These are phyloP conservation scores for Porites cylindrica DNA, from an alignment of 92 coral and sea anemone genomes.

Conservation along the genomic window DNA sequence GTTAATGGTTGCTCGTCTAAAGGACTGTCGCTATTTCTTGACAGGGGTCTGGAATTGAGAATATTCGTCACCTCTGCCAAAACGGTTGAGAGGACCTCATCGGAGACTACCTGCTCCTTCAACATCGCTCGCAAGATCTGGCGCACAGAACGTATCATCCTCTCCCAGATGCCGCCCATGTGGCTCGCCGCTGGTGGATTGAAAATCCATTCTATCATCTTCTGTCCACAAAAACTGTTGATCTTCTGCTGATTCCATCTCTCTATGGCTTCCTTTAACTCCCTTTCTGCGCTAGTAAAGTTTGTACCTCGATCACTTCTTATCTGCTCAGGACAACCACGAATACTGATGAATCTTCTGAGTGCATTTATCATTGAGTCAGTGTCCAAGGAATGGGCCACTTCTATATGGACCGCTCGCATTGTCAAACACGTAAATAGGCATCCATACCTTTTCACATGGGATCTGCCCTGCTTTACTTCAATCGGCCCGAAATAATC, in stretches of 20 bases:
- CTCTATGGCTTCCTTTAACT: slow-evolving; percentile 33
- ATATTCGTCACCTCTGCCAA: slow-evolving; percentile 1
- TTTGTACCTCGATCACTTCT: slow-evolving; percentile 54
- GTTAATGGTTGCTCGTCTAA: too few species aligned
- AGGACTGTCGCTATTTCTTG: too few species aligned
- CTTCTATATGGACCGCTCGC: too few species aligned
- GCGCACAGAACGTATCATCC: slow-evolving; percentile 55
- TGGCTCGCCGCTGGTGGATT: slow-evolving; percentile 61
- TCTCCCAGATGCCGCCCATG: slow-evolving; percentile 57
- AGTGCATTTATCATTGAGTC: slow-evolving; percentile 59
- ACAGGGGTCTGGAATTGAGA: too few species aligned
- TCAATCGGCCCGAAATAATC: too few species aligned
- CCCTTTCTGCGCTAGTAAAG: slow-evolving; percentile 58
- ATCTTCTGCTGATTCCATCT: slow-evolving; percentile 52
- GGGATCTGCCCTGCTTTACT: too few species aligned
- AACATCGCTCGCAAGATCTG: too few species aligned
- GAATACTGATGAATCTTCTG: slow-evolving; percentile 49
- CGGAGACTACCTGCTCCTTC: too few species aligned
- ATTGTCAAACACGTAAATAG: too few species aligned
- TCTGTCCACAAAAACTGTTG: slow-evolving; percentile 32
- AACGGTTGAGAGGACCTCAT: too few species aligned
- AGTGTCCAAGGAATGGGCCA: slow-evolving; percentile 51
- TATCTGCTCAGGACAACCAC: slow-evolving; percentile 41
- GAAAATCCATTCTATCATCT: slow-evolving; percentile 46
- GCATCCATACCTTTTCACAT: too few species aligned